Conservation (phyloP, 2,888 invertebrate genomes). For the Habroteleia sp. region DNA sequence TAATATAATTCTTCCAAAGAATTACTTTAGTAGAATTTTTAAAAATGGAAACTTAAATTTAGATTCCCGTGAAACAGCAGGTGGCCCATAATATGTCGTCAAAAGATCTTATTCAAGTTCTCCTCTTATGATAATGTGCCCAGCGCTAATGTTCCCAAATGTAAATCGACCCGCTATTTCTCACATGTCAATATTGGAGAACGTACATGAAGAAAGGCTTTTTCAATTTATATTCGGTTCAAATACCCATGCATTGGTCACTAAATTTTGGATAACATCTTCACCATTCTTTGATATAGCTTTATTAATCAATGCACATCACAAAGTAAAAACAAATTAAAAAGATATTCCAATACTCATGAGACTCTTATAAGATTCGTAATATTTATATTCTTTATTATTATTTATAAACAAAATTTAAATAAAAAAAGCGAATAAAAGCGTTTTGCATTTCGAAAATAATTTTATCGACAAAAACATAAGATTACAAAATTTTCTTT, state of each 20-base stretch:
- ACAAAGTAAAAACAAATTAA: no score
- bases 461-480: no score
- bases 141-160: constrained; percentile 69
- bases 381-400: no score
- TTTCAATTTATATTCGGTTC: constrained; percentile 45
- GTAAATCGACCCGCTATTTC: constrained; percentile 69
- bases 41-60: constrained; percentile 48
- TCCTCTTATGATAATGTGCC: constrained; percentile 72
- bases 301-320: no score
- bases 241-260: constrained; percentile 24
- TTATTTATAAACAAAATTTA: no score
- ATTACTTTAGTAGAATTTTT: constrained; percentile 47
- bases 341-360: no score
- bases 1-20: constrained; percentile 42
- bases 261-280: constrained; percentile 35
- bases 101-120: constrained; percentile 65
- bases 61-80: constrained; percentile 69
- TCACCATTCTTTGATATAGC: no score
- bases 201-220: constrained; percentile 28
- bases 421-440: no score
- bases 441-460: no score
- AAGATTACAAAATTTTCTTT: no score
- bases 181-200: constrained; percentile 60
- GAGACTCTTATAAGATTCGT: no score
- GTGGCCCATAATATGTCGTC: constrained; percentile 72